Evolutionary conservation across 2,113 vertebrate species (phyloP).

Genomic region (Microcebus murinus): DNA sequence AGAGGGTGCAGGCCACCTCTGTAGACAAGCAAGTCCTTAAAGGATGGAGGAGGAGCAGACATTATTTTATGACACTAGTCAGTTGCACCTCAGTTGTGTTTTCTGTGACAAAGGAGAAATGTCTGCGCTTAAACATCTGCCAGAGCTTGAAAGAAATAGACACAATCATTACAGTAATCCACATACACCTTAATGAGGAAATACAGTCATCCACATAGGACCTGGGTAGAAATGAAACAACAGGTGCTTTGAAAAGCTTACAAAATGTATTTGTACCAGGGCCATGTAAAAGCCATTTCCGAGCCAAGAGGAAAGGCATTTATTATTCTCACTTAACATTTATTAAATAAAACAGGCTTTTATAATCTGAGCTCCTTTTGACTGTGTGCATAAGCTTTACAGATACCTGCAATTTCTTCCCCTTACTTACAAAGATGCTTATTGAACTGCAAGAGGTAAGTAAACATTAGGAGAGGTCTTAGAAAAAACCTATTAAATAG

Average conservation of each 20-base stretch:
- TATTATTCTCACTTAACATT: conserved; percentile 73
- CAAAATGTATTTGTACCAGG: conserved; percentile 61
- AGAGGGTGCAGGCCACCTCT: background rate
- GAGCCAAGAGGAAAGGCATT: conserved; percentile 71
- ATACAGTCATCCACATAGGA: conserved; percentile 42
- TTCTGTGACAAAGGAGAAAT: background rate
- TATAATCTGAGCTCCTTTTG: conserved; percentile 50
- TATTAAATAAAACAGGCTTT: conserved; percentile 65
- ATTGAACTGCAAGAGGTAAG: conserved; percentile 64
- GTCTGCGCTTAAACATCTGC: background rate
- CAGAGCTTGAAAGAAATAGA: conserved; percentile 23
- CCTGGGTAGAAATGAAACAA: conserved; percentile 55
- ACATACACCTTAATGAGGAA: conserved; percentile 48
- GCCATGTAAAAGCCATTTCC: conserved; percentile 57
- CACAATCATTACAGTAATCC: conserved; percentile 14
- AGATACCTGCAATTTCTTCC: conserved; percentile 54
- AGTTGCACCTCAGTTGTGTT: background rate
- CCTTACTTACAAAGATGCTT: conserved; percentile 72
- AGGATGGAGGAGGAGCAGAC: background rate
- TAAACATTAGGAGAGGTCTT: conserved; percentile 50
- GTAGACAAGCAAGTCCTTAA: background rate
- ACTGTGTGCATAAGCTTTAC: conserved; percentile 51
- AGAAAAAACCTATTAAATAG: conserved; percentile 30
- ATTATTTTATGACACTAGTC: background rate
- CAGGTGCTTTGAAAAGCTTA: conserved; percentile 73